Evolutionary conservation across 92 coral and sea anemone species (phyloP).

Genomic region (Parazoanthus atlanticus): DNA sequence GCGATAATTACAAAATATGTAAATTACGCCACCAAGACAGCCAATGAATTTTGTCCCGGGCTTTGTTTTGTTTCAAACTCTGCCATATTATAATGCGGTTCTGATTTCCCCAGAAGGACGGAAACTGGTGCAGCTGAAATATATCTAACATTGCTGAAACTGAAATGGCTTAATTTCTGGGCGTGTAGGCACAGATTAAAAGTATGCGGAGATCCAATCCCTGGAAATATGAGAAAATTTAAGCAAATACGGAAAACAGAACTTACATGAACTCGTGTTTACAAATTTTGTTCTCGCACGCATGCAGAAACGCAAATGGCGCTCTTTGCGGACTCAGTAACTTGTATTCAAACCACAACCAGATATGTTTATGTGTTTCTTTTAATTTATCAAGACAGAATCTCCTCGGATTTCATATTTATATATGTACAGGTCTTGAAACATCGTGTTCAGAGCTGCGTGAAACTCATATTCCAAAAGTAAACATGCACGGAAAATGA

Average conservation of each 20-base stretch:
- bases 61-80: constrained; percentile 29
- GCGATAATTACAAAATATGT: neutral
- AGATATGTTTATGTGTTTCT: constrained; percentile 21
- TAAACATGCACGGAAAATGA: constrained; percentile 30
- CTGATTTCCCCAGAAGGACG: neutral
- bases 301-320: neutral
- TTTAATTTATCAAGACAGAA: constrained; percentile 37
- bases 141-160: constrained; percentile 16
- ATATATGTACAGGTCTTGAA: constrained; percentile 34
- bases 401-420: constrained; percentile 30
- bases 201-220: neutral
- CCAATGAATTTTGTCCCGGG: constrained; percentile 1
- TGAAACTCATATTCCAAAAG: constrained; percentile 25
- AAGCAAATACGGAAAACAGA: neutral
- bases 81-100: neutral
- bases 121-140: constrained; percentile 27
- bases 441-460: constrained; percentile 28
- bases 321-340: neutral
- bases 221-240: neutral
- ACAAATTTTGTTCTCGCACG: constrained; percentile 10
- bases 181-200: neutral
- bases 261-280: neutral
- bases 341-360: neutral
- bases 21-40: neutral
- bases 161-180: neutral